phyloP scores from a whole-genome alignment of 2,113 vertebrate genomes.

The Ramphastos sulfuratus region DNA sequence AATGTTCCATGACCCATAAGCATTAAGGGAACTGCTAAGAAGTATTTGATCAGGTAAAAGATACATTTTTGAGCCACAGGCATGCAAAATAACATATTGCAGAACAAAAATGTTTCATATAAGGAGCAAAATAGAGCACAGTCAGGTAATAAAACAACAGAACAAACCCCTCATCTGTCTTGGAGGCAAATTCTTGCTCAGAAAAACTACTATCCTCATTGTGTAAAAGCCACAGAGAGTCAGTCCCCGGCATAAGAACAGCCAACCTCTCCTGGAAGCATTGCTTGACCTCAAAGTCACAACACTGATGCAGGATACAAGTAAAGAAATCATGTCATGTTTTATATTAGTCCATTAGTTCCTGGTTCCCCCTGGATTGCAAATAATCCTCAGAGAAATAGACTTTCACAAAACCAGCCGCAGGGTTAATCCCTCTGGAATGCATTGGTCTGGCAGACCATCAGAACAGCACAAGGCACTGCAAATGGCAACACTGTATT shows the following conservation, averaged over 20 bases:
- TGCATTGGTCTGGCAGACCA: background rate
- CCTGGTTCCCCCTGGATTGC: background rate
- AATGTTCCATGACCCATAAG: conserved; percentile 57
- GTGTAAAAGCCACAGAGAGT: background rate
- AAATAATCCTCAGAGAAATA: conserved; percentile 9
- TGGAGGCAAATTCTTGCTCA: background rate
- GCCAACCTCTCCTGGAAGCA: background rate
- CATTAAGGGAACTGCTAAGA: conserved; percentile 49
- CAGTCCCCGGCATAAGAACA: background rate
- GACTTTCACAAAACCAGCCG: background rate
- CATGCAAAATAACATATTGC: background rate
- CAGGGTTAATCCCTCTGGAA: conserved; percentile 3
- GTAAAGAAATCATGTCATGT: background rate
- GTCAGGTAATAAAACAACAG: background rate
- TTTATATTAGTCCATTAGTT: conserved; percentile 22
- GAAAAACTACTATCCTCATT: background rate
- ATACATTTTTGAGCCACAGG: conserved; percentile 14
- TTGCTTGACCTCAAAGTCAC: background rate
- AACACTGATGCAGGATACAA: background rate
- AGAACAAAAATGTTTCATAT: conserved; percentile 1
- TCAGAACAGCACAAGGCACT: background rate
- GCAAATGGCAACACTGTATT: background rate
- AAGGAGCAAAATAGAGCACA: background rate
- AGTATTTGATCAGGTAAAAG: conserved; percentile 41
- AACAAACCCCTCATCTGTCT: background rate